These are phyloP conservation scores for Spea hammondii DNA, from an alignment of 2,797 vertebrate genomes.

Conservation along the genomic window DNA sequence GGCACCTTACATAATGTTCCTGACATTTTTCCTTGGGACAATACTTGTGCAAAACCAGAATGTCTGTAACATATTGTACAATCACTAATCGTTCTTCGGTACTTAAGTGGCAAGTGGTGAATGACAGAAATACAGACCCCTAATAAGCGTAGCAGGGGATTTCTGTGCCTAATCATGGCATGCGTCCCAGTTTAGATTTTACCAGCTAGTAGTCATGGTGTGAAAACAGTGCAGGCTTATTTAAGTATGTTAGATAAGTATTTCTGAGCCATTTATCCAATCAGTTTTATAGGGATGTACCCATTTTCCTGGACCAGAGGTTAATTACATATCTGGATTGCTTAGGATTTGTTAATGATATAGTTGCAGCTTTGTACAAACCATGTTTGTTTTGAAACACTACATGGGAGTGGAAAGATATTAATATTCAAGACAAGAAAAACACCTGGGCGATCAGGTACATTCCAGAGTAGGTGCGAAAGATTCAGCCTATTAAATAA, in stretches of 20 bases:
- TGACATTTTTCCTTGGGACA: too few relatives aligned
- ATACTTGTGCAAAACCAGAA: too few relatives aligned
- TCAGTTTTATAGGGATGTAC: neutral
- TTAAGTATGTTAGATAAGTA: slow-evolving; percentile 1
- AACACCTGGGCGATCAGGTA: slow-evolving; percentile 13
- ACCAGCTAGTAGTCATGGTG: neutral
- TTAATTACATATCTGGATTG: slow-evolving; percentile 13
- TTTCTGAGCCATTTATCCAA: slow-evolving; percentile 2
- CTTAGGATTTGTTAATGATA: slow-evolving; percentile 9
- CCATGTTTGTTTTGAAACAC: slow-evolving; percentile 7
- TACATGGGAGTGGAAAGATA: slow-evolving; percentile 8
- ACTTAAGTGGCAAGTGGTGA: too few relatives aligned
- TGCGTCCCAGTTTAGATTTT: neutral
- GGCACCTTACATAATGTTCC: too few relatives aligned
- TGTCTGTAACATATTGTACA: too few relatives aligned
- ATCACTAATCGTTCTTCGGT: too few relatives aligned
- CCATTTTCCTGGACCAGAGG: neutral
- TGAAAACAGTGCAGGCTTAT: slow-evolving; percentile 1
- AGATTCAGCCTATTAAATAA: slow-evolving; percentile 24
- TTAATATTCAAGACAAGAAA: neutral
- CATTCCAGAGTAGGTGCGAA: neutral
- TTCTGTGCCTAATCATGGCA: neutral
- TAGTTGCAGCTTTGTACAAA: neutral
- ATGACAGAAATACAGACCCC: too few relatives aligned
- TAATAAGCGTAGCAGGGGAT: too few relatives aligned